Base-by-base conservation (phyloP, 2,113 vertebrate genomes). In the Panurus biarmicus region DNA sequence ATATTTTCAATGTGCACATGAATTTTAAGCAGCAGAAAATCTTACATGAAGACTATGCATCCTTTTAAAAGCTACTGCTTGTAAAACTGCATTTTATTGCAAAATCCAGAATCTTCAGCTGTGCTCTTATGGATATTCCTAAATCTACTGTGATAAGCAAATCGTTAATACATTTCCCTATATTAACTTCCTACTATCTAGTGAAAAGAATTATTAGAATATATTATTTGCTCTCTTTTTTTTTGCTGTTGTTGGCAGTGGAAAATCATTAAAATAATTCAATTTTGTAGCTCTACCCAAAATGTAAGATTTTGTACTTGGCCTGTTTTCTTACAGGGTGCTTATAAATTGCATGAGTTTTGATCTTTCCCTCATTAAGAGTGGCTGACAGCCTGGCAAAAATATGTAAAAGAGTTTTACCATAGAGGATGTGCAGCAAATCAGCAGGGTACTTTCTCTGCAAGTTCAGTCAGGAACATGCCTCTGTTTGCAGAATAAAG, bases 171-270 rank as follows among this genome's bases (percentile, higher is more conserved):
- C 28, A 53, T 85, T n/a, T n/a, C n/a, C n/a, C n/a, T n/a, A n/a
- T n/a, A n/a, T n/a, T n/a, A n/a, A n/a, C n/a, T 85, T 93, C 78
- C 90, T 95, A 81, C 76, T 92, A 36, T 58, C 44, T 96, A 60
- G 33, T 96, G 81, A 82, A 93, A 96, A 90, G 44, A 83, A 94
- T 85, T 40, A 71, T 66, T 80, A 69, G 51, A 87, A 92, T 97
- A 79, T 87, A 86, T 92, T 87, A 75, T 82, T 83, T 50, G 7
- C 22, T 84, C 26, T 28, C 53, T 86, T 42, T 93, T n/a, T n/a
- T 57, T 80, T 89, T 91, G n/a, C 80, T 74, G 61, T 69, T 64
- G 4, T 79, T 60, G 23, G 58, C 67, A 87, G 87, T 94, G 85
- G 76, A 94, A 97, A 97, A 90, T 58, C 28, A 84, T 95, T 87